Percentiles rank a stretch among this genome's conserved stretches.
These are phyloP conservation scores for Hestina assimilis DNA, from an alignment of 1,140 invertebrate species.

Conservation along the genomic window DNA sequence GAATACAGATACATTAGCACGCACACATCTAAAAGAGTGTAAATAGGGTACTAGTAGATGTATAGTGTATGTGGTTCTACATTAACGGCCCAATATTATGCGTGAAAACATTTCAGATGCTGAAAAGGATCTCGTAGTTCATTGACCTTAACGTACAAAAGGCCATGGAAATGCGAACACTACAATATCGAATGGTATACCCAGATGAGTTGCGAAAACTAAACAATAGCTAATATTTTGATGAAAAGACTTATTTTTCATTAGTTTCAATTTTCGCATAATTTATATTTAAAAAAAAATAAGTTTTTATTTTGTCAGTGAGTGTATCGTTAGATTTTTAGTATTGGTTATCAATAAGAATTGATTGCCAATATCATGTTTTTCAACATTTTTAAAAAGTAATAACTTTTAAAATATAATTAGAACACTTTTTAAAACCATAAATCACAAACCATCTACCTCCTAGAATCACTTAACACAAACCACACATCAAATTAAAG, in stretches of 20 bases:
- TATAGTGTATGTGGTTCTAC: slow-evolving; percentile 11
- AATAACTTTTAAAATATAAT: too few species aligned
- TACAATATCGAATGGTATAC: slow-evolving; percentile 1
- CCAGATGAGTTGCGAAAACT: slow-evolving; percentile 2
- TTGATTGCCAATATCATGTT: too few species aligned
- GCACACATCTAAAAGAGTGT: background rate
- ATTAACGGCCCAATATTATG: slow-evolving; percentile 6
- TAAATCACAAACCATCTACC: slow-evolving; percentile 1
- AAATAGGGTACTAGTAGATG: background rate
- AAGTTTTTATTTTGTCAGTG: background rate
- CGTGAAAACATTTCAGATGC: slow-evolving; percentile 23
- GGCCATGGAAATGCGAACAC: slow-evolving; percentile 2
- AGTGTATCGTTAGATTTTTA: background rate
- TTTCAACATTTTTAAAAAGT: too few species aligned
- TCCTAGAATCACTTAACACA: slow-evolving; percentile 7
- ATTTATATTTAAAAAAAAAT: background rate
- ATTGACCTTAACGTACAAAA: slow-evolving; percentile 19
- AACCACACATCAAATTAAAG: slow-evolving; percentile 10
- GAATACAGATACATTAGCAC: too few species aligned
- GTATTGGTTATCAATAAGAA: too few species aligned
- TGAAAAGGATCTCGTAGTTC: slow-evolving; percentile 22
- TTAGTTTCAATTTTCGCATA: too few species aligned
- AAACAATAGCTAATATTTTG: too few species aligned
- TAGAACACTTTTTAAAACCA: background rate
- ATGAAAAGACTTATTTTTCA: too few species aligned